A percentile compares a stretch with the other conserved stretches of the same genome.
phyloP scores from a whole-genome alignment of 35 echinoderm and acorn worm species.

The Heliocidaris tuberculata region DNA sequence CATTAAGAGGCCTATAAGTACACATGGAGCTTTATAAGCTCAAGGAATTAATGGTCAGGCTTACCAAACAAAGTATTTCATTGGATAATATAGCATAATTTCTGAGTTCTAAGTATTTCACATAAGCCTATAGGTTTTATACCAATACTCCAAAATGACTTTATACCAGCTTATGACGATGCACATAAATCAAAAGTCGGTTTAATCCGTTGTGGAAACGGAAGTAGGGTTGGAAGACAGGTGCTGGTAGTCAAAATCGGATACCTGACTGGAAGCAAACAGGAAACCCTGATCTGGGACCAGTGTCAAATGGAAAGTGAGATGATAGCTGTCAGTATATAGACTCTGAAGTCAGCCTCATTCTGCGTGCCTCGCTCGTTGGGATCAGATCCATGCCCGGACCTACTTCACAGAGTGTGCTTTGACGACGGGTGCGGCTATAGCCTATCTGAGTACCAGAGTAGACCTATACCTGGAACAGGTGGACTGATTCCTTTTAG shows the following conservation, averaged over 20 bases:
- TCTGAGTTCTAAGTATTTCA: too few relatives aligned
- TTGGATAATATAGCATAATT: too few relatives aligned
- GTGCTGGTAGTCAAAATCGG: constrained; percentile 4
- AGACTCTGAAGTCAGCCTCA: background rate
- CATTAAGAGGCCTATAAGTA: too few relatives aligned
- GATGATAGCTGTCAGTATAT: background rate
- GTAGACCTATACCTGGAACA: background rate
- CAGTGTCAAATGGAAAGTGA: background rate
- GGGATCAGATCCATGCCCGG: too few relatives aligned
- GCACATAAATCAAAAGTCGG: background rate
- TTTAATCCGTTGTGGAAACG: background rate
- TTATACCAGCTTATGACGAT: background rate
- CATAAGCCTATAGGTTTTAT: too few relatives aligned
- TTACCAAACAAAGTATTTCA: too few relatives aligned
- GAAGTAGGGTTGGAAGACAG: background rate
- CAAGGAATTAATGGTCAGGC: too few relatives aligned
- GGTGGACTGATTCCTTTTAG: background rate
- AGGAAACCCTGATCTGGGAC: background rate
- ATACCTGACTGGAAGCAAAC: background rate
- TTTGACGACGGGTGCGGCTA: too few relatives aligned
- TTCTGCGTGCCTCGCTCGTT: background rate
- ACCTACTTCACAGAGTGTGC: too few relatives aligned
- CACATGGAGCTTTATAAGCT: too few relatives aligned
- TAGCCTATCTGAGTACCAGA: too few relatives aligned
- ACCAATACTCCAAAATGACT: too few relatives aligned